phyloP scores from a whole-genome alignment of 1,140 invertebrate species.

The Sitophilus oryzae region DNA sequence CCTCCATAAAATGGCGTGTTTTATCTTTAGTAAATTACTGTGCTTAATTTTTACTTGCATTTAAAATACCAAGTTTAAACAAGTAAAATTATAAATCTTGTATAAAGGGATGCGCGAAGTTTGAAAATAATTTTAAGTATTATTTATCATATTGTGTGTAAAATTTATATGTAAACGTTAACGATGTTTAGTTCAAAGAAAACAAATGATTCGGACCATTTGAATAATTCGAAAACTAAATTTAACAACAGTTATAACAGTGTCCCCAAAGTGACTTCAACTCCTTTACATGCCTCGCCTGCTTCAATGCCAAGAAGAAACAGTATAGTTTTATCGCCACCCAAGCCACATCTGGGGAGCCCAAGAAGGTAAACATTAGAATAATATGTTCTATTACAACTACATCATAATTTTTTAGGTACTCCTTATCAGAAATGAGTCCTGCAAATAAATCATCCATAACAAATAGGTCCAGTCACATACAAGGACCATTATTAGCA shows the following conservation, averaged over 20 bases:
- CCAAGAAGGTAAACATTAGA: constrained; percentile 23
- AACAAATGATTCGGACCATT: constrained; percentile 2
- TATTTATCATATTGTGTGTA: no score
- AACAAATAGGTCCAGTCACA: constrained; percentile 15
- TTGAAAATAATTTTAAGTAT: no score
- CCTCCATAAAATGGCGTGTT: neutral
- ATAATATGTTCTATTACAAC: neutral
- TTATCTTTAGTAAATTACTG: neutral
- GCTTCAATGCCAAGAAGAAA: constrained; percentile 1
- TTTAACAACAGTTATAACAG: constrained; percentile 8
- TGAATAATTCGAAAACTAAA: neutral
- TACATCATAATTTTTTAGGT: constrained; percentile 24
- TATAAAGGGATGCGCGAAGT: no score
- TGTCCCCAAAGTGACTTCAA: constrained; percentile 28
- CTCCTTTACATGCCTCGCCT: constrained; percentile 16
- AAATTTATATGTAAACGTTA: no score
- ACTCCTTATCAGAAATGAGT: constrained; percentile 30
- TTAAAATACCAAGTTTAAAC: no score
- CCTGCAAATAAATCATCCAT: constrained; percentile 4
- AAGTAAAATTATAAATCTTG: no score
- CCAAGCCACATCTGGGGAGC: constrained; percentile 15
- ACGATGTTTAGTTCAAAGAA: constrained; percentile 20
- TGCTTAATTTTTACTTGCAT: neutral
- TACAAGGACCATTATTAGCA: constrained; percentile 33
- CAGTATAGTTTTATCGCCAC: constrained; percentile 13